phyloP scores from a whole-genome alignment of 1,140 invertebrate species.

The Cyphomyrmex costatus region DNA sequence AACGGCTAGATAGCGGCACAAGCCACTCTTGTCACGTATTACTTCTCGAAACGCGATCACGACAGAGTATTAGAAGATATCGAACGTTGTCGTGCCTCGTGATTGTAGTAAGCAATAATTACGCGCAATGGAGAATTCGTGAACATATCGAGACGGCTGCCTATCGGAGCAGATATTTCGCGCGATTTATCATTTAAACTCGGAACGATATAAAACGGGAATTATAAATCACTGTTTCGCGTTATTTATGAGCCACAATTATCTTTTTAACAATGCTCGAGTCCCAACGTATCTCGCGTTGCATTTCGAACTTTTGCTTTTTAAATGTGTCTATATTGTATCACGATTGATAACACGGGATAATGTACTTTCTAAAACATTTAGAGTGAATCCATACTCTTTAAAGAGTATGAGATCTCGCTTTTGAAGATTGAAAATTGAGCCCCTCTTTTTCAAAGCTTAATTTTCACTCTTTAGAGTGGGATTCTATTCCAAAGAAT shows the following conservation, averaged over 20 bases:
- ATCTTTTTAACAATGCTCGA: background rate
- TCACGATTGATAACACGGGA: background rate
- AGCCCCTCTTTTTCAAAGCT: no score
- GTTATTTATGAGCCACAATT: background rate
- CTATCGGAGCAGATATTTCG: background rate
- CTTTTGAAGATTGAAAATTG: no score
- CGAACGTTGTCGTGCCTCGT: background rate
- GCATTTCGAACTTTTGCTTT: background rate
- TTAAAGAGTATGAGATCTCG: no score
- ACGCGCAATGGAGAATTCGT: background rate
- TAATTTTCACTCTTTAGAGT: no score
- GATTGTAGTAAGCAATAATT: background rate
- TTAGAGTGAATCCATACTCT: no score
- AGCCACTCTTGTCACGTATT: background rate
- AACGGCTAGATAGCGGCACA: background rate
- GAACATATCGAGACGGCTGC: background rate
- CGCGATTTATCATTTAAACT: background rate
- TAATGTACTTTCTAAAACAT: background rate
- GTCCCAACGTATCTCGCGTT: background rate
- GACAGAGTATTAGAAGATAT: conserved; percentile 6
- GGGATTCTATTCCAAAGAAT: no score
- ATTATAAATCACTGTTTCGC: background rate
- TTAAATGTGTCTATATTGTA: background rate
- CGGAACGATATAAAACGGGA: background rate
- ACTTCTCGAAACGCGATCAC: background rate